These are phyloP conservation scores for Machimus atricapillus DNA, from an alignment of 2,888 invertebrate genomes.

Conservation along the genomic window DNA sequence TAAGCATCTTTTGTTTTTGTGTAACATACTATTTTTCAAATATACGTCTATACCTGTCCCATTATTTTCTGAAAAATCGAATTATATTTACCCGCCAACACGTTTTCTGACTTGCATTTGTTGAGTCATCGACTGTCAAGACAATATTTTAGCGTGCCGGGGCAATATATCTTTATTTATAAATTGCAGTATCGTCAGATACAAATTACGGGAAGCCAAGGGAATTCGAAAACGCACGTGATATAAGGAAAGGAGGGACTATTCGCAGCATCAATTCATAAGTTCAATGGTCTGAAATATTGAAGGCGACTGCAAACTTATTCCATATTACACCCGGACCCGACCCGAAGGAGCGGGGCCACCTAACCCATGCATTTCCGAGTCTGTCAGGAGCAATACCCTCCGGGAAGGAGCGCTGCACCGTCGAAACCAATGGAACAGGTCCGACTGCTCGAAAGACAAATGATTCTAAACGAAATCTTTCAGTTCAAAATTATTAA, in stretches of 20 bases:
- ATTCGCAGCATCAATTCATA: not conserved
- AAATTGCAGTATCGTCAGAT: not conserved
- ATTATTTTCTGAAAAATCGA: not conserved
- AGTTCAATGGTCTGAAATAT: not conserved
- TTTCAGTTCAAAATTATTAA: conserved; percentile 3
- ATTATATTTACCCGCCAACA: not conserved
- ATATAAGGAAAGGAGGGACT: not conserved
- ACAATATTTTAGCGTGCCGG: not conserved
- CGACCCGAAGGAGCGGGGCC: not conserved
- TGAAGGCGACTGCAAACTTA: not conserved
- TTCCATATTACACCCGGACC: not conserved
- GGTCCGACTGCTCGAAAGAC: not conserved
- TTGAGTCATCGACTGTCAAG: not conserved
- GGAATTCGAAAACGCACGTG: not conserved
- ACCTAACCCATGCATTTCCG: not conserved
- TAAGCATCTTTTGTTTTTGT: no score
- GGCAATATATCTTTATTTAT: not conserved
- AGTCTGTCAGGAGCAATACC: not conserved
- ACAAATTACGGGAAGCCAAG: not conserved
- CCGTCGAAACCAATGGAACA: not conserved
- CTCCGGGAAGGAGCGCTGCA: not conserved
- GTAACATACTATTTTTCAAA: not conserved
- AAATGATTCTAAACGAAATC: conserved; percentile 11
- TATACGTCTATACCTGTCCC: not conserved
- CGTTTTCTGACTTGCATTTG: not conserved